phyloP scores from a whole-genome alignment of 2,888 invertebrate species.

The Amiota communis region DNA sequence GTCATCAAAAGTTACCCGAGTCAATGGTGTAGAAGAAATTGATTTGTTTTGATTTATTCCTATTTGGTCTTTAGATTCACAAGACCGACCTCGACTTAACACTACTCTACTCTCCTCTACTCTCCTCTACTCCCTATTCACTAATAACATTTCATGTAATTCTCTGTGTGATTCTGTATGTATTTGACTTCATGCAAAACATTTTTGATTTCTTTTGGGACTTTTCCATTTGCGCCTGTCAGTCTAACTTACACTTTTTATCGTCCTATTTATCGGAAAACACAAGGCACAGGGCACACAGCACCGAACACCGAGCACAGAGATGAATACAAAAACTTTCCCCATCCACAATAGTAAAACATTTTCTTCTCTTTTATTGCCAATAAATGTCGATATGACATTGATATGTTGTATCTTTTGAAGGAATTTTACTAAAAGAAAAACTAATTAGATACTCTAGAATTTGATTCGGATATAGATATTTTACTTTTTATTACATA shows the following conservation, averaged over 20 bases:
- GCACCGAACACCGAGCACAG: neutral
- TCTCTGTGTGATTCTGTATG: conserved; percentile 8
- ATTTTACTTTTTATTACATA: no score
- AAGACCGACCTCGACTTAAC: no score
- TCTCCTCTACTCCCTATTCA: conserved; percentile 40
- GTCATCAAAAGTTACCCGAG: conserved; percentile 51
- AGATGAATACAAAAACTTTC: neutral
- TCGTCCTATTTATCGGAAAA: conserved; percentile 48
- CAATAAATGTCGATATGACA: neutral
- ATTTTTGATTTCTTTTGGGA: conserved; percentile 41
- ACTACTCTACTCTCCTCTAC: no score
- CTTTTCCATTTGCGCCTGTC: conserved; percentile 13
- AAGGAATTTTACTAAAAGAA: neutral
- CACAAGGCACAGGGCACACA: neutral
- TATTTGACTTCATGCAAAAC: conserved; percentile 48
- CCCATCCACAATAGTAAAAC: neutral
- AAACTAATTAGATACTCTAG: conserved; percentile 5
- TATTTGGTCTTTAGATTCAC: conserved; percentile 13
- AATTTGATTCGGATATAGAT: no score
- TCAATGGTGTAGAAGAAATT: conserved; percentile 61
- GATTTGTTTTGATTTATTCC: conserved; percentile 63
- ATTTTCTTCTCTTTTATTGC: neutral
- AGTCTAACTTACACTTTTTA: conserved; percentile 48
- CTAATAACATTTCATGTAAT: neutral
- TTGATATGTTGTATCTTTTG: neutral